Evolutionary conservation across 2,113 vertebrate genomes (phyloP), one percentile per base, ranked within the genome.

Genomic region (Crotalus horridus): DNA sequence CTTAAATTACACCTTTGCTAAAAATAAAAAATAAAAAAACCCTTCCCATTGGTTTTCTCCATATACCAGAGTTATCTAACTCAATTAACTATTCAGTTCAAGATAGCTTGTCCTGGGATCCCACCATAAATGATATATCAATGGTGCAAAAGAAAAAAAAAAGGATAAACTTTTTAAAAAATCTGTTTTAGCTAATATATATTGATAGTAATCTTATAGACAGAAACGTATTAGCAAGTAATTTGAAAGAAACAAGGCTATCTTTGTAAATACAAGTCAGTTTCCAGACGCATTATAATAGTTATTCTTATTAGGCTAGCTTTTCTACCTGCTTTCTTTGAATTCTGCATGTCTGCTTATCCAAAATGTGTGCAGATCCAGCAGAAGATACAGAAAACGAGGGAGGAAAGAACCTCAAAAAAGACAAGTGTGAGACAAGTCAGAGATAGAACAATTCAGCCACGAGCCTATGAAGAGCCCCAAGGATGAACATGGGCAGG

Each of bases 381-480:
- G 11, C 46, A 54, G 69, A 87, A n/a, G 12, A 24, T 48, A 54
- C 33, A 85, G 23, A 86, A 86, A 33, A 29, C 1, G 3, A 53
- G 89, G 0, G 0, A 53, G 29, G 17, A 69, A 23, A 6, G 21
- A 86, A 48, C 93, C 89, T 9, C 43, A 33, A 0, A 89, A 43
- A 55, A 21, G 26, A 7, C 53, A 69, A 26, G 21, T 26, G 26
- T 85, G 43, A 13, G 20, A 6, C 21, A 58, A 10, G 86, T 92
- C 9, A 51, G 33, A 0, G 0, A 0, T n/a, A 58, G 46, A 39
- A 51, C 4, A 0, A 17, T 48, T 43, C 0, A 48, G 69, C 43
- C 24, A 13, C 7, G 61, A 46, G 39, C 26, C 7, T 9, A 23
- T 0, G 87, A 74, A 55, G 43, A 15, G 39, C 29, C 17, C 43